Conservation (phyloP, 2,113 vertebrate species). For the Coptodon rendalli region DNA sequence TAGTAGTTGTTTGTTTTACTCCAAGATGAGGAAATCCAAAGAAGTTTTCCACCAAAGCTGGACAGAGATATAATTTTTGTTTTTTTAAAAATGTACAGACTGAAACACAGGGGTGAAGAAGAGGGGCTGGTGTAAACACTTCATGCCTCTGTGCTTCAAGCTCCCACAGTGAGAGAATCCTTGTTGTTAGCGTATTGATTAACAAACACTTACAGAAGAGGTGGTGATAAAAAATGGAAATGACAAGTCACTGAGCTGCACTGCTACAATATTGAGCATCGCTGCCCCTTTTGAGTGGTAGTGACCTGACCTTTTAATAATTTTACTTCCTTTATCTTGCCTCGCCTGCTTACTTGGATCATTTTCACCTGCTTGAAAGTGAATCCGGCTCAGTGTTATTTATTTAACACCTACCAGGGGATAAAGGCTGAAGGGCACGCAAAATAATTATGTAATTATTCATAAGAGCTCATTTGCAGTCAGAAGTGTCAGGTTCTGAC, state of each 20-base stretch:
- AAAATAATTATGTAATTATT: conserved; percentile 24
- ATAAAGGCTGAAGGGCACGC: conserved; percentile 6
- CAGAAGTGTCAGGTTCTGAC: background rate
- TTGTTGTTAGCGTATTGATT: conserved; percentile 51
- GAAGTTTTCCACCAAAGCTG: background rate
- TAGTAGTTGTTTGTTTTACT: background rate
- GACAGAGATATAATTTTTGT: background rate
- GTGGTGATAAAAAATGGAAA: conserved; percentile 47
- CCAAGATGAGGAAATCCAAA: background rate
- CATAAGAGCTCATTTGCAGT: conserved; percentile 21
- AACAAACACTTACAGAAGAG: conserved; percentile 26
- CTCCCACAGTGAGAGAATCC: conserved; percentile 3
- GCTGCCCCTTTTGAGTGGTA: background rate
- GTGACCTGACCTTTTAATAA: background rate
- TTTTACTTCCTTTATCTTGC: background rate
- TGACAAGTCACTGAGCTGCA: conserved; percentile 44
- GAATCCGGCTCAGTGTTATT: conserved; percentile 4
- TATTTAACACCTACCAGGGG: conserved; percentile 3
- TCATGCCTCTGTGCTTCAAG: conserved; percentile 30
- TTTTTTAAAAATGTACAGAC: background rate
- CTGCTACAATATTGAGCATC: background rate
- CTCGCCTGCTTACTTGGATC: background rate
- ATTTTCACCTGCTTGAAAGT: conserved; percentile 1
- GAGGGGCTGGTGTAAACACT: conserved; percentile 23
- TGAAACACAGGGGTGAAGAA: background rate